phyloP scores from a whole-genome alignment of 2,113 vertebrate genomes.

The Melanotaenia duboulayi region DNA sequence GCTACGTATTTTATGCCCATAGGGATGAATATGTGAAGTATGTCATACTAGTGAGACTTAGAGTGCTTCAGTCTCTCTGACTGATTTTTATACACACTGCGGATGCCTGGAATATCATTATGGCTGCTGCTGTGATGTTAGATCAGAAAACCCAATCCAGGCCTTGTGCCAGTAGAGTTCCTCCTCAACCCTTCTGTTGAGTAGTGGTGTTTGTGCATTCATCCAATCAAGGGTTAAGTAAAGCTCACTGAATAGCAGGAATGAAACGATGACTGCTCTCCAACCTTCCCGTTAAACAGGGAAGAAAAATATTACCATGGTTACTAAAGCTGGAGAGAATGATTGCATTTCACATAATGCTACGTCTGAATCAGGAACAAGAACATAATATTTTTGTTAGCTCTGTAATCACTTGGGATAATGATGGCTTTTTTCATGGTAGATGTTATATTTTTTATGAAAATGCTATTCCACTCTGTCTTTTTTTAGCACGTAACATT shows the following conservation, averaged over 20 bases:
- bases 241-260: constrained; percentile 2
- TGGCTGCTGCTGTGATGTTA: neutral
- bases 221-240: constrained; percentile 14
- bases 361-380: constrained; percentile 20
- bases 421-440: neutral
- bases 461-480: neutral
- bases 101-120: constrained; percentile 2
- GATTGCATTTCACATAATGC: constrained; percentile 26
- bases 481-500: neutral
- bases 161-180: neutral
- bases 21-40: no score
- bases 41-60: constrained; percentile 8
- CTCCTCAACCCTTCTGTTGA: neutral
- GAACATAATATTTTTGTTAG: constrained; percentile 20
- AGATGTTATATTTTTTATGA: constrained; percentile 17
- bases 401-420: constrained; percentile 20
- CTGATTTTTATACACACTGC: constrained; percentile 1
- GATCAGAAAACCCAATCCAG: constrained; percentile 1
- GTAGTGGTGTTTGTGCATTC: neutral
- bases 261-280: constrained; percentile 6
- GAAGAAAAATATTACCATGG: constrained; percentile 43
- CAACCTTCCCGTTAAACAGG: neutral
- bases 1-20: neutral
- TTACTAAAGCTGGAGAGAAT: constrained; percentile 15
- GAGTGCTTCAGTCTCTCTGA: constrained; percentile 14